Evolutionary conservation across 2,797 vertebrate species (phyloP).

Genomic region (Tiaroga cobitis): DNA sequence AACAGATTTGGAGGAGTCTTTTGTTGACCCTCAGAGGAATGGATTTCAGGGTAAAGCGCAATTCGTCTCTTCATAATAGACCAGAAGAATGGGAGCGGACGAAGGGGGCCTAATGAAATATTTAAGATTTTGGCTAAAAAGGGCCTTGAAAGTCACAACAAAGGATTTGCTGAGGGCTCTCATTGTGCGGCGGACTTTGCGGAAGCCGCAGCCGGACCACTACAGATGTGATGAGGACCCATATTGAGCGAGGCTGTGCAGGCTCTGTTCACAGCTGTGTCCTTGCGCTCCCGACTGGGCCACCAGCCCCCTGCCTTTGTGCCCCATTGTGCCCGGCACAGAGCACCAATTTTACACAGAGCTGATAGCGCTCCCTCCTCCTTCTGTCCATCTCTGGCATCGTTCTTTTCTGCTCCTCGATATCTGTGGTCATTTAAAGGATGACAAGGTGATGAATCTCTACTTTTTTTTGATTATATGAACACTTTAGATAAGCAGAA

Average conservation of each 20-base stretch:
- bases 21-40: conserved; percentile 73
- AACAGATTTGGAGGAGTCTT: conserved; percentile 73
- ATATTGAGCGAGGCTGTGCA: conserved; percentile 86
- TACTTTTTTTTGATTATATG: conserved; percentile 72
- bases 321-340: conserved; percentile 81
- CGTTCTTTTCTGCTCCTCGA: conserved; percentile 28
- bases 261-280: conserved; percentile 92
- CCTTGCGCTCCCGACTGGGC: conserved; percentile 78
- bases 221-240: conserved; percentile 86
- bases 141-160: conserved; percentile 82
- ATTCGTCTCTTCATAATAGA: conserved; percentile 70
- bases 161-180: conserved; percentile 79
- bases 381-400: conserved; percentile 36
- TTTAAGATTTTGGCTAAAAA: conserved; percentile 85
- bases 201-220: conserved; percentile 82
- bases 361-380: conserved; percentile 73
- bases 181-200: conserved; percentile 76
- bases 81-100: conserved; percentile 69
- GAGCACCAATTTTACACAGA: conserved; percentile 85
- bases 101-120: conserved; percentile 86
- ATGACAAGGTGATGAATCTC: conserved; percentile 81
- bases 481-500: conserved; percentile 55
- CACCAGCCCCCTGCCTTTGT: conserved; percentile 91
- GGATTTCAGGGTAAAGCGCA: conserved; percentile 64
- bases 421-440: conserved; percentile 59